phyloP scores from a whole-genome alignment of 1,140 invertebrate genomes.

The Anadara kagoshimensis region DNA sequence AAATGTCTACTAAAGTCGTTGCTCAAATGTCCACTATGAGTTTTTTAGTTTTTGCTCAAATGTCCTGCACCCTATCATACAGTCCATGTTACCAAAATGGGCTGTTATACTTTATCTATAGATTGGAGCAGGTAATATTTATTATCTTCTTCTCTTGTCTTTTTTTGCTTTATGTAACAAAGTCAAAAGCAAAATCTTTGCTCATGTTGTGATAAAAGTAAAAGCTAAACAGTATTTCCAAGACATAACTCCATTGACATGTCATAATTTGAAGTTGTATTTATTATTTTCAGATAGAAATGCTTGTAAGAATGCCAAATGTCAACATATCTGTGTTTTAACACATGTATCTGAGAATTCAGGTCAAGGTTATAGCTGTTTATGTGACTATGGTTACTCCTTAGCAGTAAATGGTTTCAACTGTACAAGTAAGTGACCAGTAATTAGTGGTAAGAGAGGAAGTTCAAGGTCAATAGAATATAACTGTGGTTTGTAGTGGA shows the following conservation, averaged over 20 bases:
- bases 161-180: too few species aligned
- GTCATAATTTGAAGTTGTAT: neutral
- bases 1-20: too few species aligned
- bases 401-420: conserved; percentile 85
- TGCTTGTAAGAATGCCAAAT: conserved; percentile 95
- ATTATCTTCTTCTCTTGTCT: too few species aligned
- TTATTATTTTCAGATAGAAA: conserved; percentile 75
- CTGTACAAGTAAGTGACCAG: conserved; percentile 81
- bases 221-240: neutral
- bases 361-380: conserved; percentile 92
- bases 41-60: too few species aligned
- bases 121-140: too few species aligned
- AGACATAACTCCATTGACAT: neutral
- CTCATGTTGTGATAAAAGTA: neutral
- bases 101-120: too few species aligned
- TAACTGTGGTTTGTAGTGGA: too few species aligned
- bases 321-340: conserved; percentile 96
- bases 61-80: too few species aligned
- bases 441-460: too few species aligned
- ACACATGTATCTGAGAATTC: conserved; percentile 84
- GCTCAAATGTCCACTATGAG: too few species aligned
- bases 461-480: too few species aligned
- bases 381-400: conserved; percentile 93
- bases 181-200: neutral
- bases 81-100: too few species aligned